These are phyloP conservation scores for Calidris pygmaea DNA, from an alignment of 2,113 vertebrate species.

Conservation along the genomic window DNA sequence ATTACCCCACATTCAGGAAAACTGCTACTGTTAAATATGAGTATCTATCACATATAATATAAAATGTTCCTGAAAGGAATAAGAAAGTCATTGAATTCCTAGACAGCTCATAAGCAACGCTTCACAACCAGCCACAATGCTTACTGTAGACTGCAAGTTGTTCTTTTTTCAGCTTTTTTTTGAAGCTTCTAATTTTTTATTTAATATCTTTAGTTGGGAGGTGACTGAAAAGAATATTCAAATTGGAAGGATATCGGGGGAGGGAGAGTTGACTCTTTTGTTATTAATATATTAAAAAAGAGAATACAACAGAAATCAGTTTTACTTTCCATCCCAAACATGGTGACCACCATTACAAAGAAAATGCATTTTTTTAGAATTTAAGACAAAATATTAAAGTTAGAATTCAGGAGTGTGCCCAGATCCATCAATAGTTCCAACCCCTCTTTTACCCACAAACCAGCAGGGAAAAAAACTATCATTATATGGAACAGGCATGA, in stretches of 20 bases:
- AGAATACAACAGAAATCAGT: neutral
- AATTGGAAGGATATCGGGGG: neutral
- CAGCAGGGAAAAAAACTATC: neutral
- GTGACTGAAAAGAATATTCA: neutral
- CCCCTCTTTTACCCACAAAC: neutral
- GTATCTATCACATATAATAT: rapidly evolving
- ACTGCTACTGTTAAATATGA: neutral
- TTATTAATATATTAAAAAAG: neutral
- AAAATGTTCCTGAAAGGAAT: neutral
- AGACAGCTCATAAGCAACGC: neutral
- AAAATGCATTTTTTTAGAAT: neutral
- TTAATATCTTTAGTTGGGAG: neutral
- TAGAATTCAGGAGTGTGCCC: neutral
- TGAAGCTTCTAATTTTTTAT: neutral
- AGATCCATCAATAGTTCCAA: neutral
- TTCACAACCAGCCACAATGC: neutral
- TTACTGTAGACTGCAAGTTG: neutral
- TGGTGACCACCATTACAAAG: neutral
- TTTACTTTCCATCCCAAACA: neutral
- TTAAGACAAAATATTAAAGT: neutral
- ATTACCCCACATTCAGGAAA: neutral
- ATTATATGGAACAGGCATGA: neutral
- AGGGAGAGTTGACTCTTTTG: neutral
- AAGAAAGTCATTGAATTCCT: neutral
- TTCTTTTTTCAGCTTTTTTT: neutral